Percentiles rank a stretch among this genome's conserved stretches.
Evolutionary conservation across 1,140 invertebrate species (phyloP).

Genomic region (Helicorthomorpha holstii): DNA sequence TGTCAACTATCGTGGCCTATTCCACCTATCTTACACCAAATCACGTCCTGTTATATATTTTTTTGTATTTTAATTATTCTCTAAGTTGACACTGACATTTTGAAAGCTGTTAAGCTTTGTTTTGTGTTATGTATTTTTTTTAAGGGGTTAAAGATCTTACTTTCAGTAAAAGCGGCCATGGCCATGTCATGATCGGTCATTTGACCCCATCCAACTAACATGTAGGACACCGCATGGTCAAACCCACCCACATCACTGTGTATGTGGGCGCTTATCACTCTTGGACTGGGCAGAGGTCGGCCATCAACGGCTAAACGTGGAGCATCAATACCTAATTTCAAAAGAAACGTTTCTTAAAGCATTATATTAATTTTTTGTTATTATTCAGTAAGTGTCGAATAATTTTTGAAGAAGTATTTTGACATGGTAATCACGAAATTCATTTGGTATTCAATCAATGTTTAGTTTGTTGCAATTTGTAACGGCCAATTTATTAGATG

Average conservation of each 20-base stretch:
- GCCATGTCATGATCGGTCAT: conserved; percentile 91
- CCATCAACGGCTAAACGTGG: conserved; percentile 58
- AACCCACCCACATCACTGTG: conserved; percentile 72
- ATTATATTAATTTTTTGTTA: too few species aligned
- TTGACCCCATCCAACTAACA: conserved; percentile 86
- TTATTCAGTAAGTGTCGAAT: too few species aligned
- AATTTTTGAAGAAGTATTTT: too few species aligned
- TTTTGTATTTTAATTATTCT: too few species aligned
- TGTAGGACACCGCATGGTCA: conserved; percentile 82
- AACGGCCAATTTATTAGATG: too few species aligned
- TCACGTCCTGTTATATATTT: too few species aligned
- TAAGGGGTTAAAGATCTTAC: conserved; percentile 15
- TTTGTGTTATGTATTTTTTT: too few species aligned
- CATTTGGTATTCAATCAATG: too few species aligned
- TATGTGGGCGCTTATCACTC: conserved; percentile 71
- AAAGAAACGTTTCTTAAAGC: too few species aligned
- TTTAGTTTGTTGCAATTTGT: too few species aligned
- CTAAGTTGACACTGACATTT: background rate
- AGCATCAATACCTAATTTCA: conserved; percentile 46
- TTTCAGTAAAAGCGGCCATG: conserved; percentile 47
- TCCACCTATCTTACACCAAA: background rate
- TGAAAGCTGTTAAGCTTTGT: conserved; percentile 14
- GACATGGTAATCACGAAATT: too few species aligned
- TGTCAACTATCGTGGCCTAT: too few species aligned
- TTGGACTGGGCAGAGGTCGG: conserved; percentile 48